Base-by-base conservation (phyloP, 2,797 vertebrate species). In the Myripristis murdjan region DNA sequence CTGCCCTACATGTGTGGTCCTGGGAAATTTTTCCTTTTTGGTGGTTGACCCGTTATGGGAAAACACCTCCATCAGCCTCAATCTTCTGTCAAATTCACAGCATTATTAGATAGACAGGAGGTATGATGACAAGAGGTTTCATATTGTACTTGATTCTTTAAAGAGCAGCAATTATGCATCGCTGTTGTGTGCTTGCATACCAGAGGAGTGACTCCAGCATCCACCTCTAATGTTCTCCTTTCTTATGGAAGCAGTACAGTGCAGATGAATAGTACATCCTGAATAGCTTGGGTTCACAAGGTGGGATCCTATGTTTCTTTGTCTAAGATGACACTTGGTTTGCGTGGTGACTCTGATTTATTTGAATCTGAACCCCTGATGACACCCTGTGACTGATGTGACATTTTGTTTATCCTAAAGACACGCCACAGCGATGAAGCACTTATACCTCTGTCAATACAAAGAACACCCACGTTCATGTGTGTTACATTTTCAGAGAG, bases 381-480 rank as follows among this genome's bases (percentile, higher is more conserved):
- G 56, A 62, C 49, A 7, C 64, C 26, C 2, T 31, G 8, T 52
- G 56, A 84, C 66, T 84, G 57, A 57, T 81, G 70, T 16, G 26
- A 4, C 51, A 47, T 63, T 73, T 53, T 39, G 31, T 23, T 55
- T 44, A 77, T 49, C 59, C 68, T 76, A 2, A 60, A 77, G 66
- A 77, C 74, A 56, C 43, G 73, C 59, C 16, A 49, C 66, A 39
- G 33, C 52, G 56, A 76, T 47, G 60, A 83, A 37, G 43, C 20
- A 11, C 62, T 67, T 59, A 63, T 20, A 70, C 51, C 76, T 70
- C 24, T 73, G 69, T 77, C 59, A 67, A 77, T 56, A 72, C 43
- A 53, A 73, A 78, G 28, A 69, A 68, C 22, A 67, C 28, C 60
- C 37, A 44, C 48, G 68, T 67, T 5, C 66, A 37, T 4, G 1